These are phyloP conservation scores for Phenganax marumi DNA, from an alignment of 92 coral and sea anemone species.

Conservation along the genomic window DNA sequence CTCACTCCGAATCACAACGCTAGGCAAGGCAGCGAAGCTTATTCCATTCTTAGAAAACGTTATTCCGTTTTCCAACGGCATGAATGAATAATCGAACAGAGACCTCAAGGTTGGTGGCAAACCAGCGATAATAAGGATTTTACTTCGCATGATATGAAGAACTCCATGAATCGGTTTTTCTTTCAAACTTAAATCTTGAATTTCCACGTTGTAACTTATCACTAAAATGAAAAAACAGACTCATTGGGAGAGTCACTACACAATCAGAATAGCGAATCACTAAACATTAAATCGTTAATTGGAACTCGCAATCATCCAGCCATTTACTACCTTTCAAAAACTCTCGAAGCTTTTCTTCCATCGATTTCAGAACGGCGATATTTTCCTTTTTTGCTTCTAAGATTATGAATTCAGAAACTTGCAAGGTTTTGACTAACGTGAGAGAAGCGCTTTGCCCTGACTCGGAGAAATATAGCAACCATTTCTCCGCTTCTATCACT, in stretches of 20 bases:
- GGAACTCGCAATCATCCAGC: neutral
- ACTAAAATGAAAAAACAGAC: neutral
- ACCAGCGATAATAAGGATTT: slow-evolving; percentile 15
- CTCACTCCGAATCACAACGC: neutral
- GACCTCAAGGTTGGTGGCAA: neutral
- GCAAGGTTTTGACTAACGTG: neutral
- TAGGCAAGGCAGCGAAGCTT: neutral
- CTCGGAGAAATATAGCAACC: slow-evolving; percentile 29
- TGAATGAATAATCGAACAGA: neutral
- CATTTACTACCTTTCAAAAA: slow-evolving; percentile 13
- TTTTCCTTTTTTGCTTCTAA: slow-evolving; percentile 5
- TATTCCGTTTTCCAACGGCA: neutral
- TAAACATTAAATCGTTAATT: neutral
- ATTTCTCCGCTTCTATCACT: neutral
- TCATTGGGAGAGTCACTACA: neutral
- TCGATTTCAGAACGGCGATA: neutral
- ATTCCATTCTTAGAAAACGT: neutral
- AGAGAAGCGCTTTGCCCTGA: slow-evolving; percentile 5
- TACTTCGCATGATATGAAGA: slow-evolving; percentile 21
- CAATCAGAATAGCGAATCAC: neutral
- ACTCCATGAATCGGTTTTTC: neutral
- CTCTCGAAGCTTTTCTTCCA: slow-evolving; percentile 13
- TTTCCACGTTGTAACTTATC: slow-evolving; percentile 17
- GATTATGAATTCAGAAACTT: neutral
- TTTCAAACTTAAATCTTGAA: neutral